Evolutionary conservation across 2,797 vertebrate species (phyloP), one percentile per base, ranked within the genome.

Genomic region (Morus bassanus): DNA sequence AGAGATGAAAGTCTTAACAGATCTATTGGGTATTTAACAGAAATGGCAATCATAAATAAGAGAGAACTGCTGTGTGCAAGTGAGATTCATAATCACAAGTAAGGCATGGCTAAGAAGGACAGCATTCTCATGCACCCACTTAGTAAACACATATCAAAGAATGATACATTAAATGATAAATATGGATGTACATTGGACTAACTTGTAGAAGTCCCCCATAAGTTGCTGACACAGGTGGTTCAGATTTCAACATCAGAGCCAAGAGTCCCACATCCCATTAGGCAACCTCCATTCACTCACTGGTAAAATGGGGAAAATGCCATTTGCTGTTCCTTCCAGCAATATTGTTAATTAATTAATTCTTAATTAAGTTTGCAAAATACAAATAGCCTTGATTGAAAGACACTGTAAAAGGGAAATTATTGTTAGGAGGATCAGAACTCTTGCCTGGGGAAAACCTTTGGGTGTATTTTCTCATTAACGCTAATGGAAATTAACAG

Each of bases 351-450:
- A 94, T 93, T 73, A 92, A 95, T 90, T 93, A 95, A 92, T 79
- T 96, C 90, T 95, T 92, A 96, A 97, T 96, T 95, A 94, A 96
- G 83, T 93, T 96, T 95, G 77, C 48, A 91, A 95, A 97, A 95
- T 63, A 94, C 85, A 96, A 94, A 92, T 90, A 92, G 39, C n/a
- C 45, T 93, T 82, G 64, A 95, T 61, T 84, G 83, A 90, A 96
- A 93, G 85, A 41, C 77, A 85, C 41, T 64, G 59, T 85, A 89
- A 82, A 92, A 86, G 33, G 61, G 28, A 93, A 96, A 92, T 94
- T 67, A 76, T 90, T 91, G 53, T 92, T 95, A 76, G 70, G 37
- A 95, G 70, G 56, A 93, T 91, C 59, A 93, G 90, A 91, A 94
- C 21, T 88, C 72, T 90, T 89, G 90, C 90, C 90, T 60, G 33